phyloP scores from a whole-genome alignment of 2,113 vertebrate genomes.

The Rhegmatorhina hoffmannsi region DNA sequence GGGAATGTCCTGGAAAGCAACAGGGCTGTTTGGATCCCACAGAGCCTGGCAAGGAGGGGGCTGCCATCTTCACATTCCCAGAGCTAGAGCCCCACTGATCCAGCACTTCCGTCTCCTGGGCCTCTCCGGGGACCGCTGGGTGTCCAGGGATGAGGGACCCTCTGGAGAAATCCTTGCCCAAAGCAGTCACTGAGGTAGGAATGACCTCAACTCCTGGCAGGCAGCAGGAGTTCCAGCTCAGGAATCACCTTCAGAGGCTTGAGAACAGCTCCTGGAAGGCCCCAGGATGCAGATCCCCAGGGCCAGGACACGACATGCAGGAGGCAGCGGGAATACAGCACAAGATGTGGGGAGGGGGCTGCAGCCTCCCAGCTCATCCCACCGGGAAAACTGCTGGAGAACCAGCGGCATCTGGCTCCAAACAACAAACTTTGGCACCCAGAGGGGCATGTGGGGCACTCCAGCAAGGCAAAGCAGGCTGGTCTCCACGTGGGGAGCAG shows the following conservation, averaged over 20 bases:
- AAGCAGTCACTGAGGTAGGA: slow-evolving; percentile 47
- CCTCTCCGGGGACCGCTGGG: not conserved
- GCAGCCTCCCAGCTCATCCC: not conserved
- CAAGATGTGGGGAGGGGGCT: not conserved
- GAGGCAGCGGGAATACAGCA: not conserved
- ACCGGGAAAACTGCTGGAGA: not conserved
- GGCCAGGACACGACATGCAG: not conserved
- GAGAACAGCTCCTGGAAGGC: not conserved
- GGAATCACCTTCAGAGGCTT: not conserved
- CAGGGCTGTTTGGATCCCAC: fast-evolving
- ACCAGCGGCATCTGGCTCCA: fast-evolving
- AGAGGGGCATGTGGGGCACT: not conserved
- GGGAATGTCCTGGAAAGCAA: fast-evolving
- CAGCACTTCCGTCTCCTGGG: too few species aligned
- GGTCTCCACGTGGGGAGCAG: not conserved
- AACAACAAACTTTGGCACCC: fast-evolving
- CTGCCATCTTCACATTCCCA: not conserved
- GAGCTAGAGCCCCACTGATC: not conserved
- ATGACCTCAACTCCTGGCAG: not conserved
- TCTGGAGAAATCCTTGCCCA: not conserved
- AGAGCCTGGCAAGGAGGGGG: fast-evolving
- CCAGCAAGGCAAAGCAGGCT: not conserved
- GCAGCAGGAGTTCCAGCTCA: not conserved
- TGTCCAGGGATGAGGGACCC: fast-evolving
- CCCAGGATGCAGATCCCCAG: not conserved